phyloP scores from a whole-genome alignment of 2,888 invertebrate species.

The Polietes domitor region DNA sequence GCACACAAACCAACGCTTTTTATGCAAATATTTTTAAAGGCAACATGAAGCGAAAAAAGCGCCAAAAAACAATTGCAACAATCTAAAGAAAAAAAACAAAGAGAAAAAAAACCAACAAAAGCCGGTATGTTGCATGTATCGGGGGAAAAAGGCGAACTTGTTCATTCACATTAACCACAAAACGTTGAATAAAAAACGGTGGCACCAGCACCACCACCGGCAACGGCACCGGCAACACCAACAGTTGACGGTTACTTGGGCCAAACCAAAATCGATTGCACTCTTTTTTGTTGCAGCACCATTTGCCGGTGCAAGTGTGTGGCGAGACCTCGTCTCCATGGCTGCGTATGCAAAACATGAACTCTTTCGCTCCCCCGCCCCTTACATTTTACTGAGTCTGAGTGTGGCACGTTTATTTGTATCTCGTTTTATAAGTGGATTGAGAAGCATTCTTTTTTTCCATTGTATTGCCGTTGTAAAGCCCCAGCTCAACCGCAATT shows the following conservation, averaged over 20 bases:
- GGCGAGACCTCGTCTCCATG: neutral
- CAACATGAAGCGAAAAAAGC: neutral
- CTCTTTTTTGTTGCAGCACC: slow-evolving; percentile 21
- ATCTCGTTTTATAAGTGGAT: neutral
- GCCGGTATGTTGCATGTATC: slow-evolving; percentile 34
- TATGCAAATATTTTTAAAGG: neutral
- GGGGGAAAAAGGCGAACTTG: slow-evolving; percentile 23
- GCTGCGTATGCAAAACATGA: neutral
- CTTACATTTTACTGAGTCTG: neutral
- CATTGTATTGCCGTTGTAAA: neutral
- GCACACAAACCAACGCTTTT: neutral
- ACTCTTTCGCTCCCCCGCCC: neutral
- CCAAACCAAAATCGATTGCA: slow-evolving; percentile 43
- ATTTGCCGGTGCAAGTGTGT: neutral
- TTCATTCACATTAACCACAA: slow-evolving; percentile 53
- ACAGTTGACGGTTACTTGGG: neutral
- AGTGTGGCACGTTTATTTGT: slow-evolving; percentile 16
- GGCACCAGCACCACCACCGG: neutral
- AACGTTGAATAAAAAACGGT: neutral
- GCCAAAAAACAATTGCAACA: slow-evolving; percentile 23
- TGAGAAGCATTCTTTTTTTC: too few species aligned
- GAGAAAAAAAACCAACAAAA: slow-evolving; percentile 39
- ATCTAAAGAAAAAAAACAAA: slow-evolving; percentile 13
- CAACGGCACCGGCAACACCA: neutral
- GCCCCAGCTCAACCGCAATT: slow-evolving; percentile 47